Evolutionary conservation across 2,113 vertebrate species (phyloP).

Genomic region (Chionodraco myersi): DNA sequence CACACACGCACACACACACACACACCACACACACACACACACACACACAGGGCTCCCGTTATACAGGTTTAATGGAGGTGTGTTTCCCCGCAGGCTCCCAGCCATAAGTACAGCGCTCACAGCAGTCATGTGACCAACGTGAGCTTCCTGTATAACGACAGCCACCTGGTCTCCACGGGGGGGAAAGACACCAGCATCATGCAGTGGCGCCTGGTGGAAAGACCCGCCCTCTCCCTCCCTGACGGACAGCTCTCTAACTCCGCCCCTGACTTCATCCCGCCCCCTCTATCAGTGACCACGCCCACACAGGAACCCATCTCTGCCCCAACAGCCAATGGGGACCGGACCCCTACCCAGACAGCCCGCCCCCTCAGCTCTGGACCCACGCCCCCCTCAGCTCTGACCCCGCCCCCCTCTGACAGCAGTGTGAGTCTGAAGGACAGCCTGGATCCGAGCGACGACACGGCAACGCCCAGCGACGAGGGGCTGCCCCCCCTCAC

Average conservation of each 20-base stretch:
- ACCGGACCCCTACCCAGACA: slow-evolving; percentile 68
- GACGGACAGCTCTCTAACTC: slow-evolving; percentile 72
- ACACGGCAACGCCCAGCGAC: slow-evolving; percentile 81
- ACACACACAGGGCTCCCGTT: background rate
- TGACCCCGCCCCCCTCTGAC: slow-evolving; percentile 78
- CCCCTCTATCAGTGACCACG: background rate
- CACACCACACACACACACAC: too few relatives aligned
- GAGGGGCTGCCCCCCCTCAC: slow-evolving; percentile 78
- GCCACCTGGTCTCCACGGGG: slow-evolving; percentile 96
- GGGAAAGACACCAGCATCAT: slow-evolving; percentile 99
- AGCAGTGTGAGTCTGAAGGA: slow-evolving; percentile 84
- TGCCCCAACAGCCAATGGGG: slow-evolving; percentile 74
- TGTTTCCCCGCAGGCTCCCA: slow-evolving; percentile 89
- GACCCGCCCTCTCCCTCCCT: slow-evolving; percentile 73
- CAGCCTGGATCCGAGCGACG: slow-evolving; percentile 83
- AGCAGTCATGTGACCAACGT: slow-evolving; percentile 99
- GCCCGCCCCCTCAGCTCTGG: background rate
- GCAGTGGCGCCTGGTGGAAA: slow-evolving; percentile 95
- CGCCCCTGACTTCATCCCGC: slow-evolving; percentile 24
- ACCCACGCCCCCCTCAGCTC: slow-evolving; percentile 49
- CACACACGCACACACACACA: too few relatives aligned
- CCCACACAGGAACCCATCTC: background rate
- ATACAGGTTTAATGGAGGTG: background rate
- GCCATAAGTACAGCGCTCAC: slow-evolving; percentile 97
- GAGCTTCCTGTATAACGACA: slow-evolving; percentile 92